Conservation (phyloP, 2,113 vertebrate genomes). For the Todiramphus chloris region DNA sequence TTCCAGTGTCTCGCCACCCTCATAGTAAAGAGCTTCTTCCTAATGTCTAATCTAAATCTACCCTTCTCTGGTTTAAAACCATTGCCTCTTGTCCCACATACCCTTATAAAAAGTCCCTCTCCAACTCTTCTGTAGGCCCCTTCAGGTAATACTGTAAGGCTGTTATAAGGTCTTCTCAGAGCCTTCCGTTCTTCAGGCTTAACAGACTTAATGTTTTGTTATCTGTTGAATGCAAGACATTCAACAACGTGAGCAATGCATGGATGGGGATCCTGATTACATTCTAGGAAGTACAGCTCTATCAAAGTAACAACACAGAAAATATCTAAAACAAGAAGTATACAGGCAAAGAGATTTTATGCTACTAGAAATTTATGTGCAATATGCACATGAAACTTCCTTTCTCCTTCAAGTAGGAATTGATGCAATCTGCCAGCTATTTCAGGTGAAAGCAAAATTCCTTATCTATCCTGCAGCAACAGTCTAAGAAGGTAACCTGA, state of each 20-base stretch:
- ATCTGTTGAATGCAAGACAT: not conserved
- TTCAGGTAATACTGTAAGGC: no score
- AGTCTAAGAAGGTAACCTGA: not conserved
- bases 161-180: no score
- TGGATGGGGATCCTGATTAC: not conserved
- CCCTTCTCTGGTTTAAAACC: no score
- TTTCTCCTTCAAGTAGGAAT: not conserved
- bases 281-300: not conserved
- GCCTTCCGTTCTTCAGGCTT: no score
- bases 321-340: not conserved
- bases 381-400: not conserved
- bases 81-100: no score
- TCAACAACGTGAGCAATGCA: accelerated
- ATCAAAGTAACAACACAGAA: not conserved
- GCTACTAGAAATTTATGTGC: no score
- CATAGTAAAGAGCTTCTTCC: no score
- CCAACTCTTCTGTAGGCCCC: no score
- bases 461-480: not conserved
- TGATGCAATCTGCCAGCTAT: not conserved
- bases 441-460: not conserved
- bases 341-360: not conserved
- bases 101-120: no score
- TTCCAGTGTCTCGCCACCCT: no score
- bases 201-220: not conserved
- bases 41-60: no score